Evolutionary conservation across 92 coral and sea anemone species (phyloP), one percentile per base, ranked within the genome.

Genomic region (Actinernus sp.): DNA sequence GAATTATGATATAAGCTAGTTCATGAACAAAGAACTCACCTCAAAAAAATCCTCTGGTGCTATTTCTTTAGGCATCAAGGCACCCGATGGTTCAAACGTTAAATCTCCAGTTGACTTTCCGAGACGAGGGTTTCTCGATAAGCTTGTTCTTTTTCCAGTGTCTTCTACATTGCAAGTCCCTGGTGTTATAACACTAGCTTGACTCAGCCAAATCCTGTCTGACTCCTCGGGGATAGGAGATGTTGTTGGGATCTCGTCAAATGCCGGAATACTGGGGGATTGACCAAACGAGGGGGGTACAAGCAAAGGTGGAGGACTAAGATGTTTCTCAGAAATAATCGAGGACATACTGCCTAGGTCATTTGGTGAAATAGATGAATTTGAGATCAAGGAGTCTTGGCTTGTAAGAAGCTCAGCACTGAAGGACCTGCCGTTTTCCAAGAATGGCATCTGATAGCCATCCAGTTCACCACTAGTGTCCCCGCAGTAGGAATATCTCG

Each of bases 261-360:
- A 6, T 14, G 14, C 14, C 8, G 41, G 41, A 34, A 34, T 34
- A 45, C 52, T 45, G 4, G 4, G 8, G 10, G 52, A 45, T 23
- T 23, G 52, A 7, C 52, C 22, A 45, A 45, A 45, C 10, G 52
- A 45, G 11, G 52, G 11, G 4, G 18, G 18, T 45, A 4, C 52
- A 45, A 4, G 52, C 25, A 40, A 1, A 8, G 49, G 40, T 10
- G 76, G 76, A 3, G 78, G 66, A 12, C 55, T 23, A n/a, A 70
- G 78, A 14, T 31, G 51, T 24, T 56, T 56, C 1, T 71, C 82
- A 1, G 86, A 63, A 4, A 28, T 14, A 3, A 84, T 9, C 1
- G 91, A 84, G 21, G 69, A 47, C 10, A 67, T 38, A 10, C 86
- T 79, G 25, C 86, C 82, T 11, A 64, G 53, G 16, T 71, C 91